A percentile compares a stretch with the other conserved stretches of the same genome.
Conservation (phyloP, 2,113 vertebrate genomes). For the Clarias magur region DNA sequence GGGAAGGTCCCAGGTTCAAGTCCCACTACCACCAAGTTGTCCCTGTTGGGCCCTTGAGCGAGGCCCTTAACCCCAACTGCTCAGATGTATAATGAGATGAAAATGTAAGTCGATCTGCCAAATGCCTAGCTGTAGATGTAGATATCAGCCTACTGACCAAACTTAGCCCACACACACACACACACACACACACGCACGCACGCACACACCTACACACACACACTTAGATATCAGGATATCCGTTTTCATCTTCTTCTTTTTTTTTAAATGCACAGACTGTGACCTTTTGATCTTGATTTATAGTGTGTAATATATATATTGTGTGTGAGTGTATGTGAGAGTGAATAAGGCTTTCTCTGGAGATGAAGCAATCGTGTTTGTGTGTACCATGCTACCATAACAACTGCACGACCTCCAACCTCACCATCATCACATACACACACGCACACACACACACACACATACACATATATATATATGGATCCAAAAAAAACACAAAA, state of each 20-base stretch:
- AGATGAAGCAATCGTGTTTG: slow-evolving; percentile 62
- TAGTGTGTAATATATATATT: neutral
- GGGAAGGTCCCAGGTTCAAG: too few relatives aligned
- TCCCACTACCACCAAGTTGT: too few relatives aligned
- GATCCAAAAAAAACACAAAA: neutral
- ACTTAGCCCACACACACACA: neutral
- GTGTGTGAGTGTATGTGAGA: neutral
- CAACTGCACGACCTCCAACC: slow-evolving; percentile 65
- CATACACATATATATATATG: neutral
- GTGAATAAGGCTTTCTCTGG: slow-evolving; percentile 44
- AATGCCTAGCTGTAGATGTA: too few relatives aligned
- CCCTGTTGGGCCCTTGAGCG: too few relatives aligned
- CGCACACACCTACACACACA: neutral
- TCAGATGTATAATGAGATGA: too few relatives aligned
- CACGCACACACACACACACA: neutral
- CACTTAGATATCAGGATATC: neutral
- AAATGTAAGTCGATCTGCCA: too few relatives aligned
- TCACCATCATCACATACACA: slow-evolving; percentile 22
- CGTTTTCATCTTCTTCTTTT: neutral
- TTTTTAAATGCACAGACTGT: neutral
- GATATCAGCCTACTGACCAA: neutral
- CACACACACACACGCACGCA: neutral
- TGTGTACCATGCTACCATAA: slow-evolving; percentile 59
- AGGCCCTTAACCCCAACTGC: too few relatives aligned
- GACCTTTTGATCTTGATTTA: neutral